Evolutionary conservation across 2,888 invertebrate species (phyloP).

Genomic region (Drosophila cognata): DNA sequence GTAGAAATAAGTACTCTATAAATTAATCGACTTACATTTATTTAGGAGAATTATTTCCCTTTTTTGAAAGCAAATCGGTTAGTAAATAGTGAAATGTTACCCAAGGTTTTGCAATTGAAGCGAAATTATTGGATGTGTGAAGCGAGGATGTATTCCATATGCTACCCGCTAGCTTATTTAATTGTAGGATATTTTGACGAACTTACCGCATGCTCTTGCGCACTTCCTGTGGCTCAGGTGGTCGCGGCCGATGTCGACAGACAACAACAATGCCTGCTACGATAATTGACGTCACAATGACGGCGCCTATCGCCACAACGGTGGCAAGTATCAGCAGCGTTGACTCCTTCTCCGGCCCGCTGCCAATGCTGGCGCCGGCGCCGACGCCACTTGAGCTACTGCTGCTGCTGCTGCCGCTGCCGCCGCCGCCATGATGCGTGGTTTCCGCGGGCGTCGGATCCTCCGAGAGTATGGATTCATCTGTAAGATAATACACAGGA

Average conservation of each 20-base stretch:
- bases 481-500: slow-evolving; percentile 58
- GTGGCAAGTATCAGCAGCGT: slow-evolving; percentile 85
- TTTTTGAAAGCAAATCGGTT: not conserved
- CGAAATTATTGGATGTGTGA: not conserved
- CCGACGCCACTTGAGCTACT: slow-evolving; percentile 65
- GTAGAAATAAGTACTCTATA: not conserved
- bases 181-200: slow-evolving; percentile 32
- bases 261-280: slow-evolving; percentile 85
- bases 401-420: slow-evolving; percentile 58
- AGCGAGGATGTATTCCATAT: not conserved
- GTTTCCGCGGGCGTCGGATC: slow-evolving; percentile 86
- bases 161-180: not conserved
- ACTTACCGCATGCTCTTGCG: slow-evolving; percentile 85
- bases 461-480: slow-evolving; percentile 85
- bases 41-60: not conserved
- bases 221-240: slow-evolving; percentile 85
- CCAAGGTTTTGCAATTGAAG: not conserved
- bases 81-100: not conserved
- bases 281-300: slow-evolving; percentile 85
- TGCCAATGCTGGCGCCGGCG: slow-evolving; percentile 78
- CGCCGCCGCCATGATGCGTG: slow-evolving; percentile 83
- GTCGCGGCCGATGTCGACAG: slow-evolving; percentile 85
- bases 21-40: not conserved
- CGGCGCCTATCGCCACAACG: slow-evolving; percentile 85
- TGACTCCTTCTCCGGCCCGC: slow-evolving; percentile 84